A percentile compares a stretch with the other conserved stretches of the same genome.
Conservation (phyloP, 1,140 invertebrate genomes). For the Chionoecetes opilio region DNA sequence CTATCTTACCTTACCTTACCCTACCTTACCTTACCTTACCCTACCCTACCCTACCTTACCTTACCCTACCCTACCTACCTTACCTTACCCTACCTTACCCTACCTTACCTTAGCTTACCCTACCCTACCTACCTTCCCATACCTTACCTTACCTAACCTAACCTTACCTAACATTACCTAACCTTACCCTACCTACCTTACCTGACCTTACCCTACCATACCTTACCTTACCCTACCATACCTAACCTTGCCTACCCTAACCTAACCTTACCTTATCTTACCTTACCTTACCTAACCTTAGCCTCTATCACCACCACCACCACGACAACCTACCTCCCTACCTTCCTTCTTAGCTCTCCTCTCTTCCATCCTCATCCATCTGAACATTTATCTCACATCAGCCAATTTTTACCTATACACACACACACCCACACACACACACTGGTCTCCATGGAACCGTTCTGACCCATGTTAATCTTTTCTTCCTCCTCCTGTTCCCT, state of each 20-base stretch:
- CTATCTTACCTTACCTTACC: no score
- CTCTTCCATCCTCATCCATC: conserved; percentile 9
- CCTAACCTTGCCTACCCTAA: no score
- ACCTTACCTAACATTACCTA: no score
- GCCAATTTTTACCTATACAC: conserved; percentile 29
- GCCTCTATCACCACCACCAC: no score
- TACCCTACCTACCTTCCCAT: not conserved
- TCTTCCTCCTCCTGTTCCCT: not conserved
- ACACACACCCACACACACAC: conserved; percentile 15
- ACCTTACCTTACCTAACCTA: no score
- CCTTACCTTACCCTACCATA: not conserved
- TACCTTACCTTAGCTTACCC: not conserved
- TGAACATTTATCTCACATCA: not conserved
- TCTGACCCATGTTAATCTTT: not conserved
- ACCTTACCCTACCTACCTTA: not conserved
- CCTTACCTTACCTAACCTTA: no score
- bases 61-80: not conserved
- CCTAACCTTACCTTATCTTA: no score
- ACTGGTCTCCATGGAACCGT: not conserved
- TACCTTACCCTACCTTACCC: not conserved
- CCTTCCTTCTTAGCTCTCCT: no score
- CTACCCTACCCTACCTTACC: not conserved
- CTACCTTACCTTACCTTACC: no score
- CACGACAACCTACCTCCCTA: no score
- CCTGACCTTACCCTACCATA: not conserved